Evolutionary conservation across 2,113 vertebrate genomes (phyloP), one percentile per base, ranked within the genome.

Genomic region (Lucifuga dentata): DNA sequence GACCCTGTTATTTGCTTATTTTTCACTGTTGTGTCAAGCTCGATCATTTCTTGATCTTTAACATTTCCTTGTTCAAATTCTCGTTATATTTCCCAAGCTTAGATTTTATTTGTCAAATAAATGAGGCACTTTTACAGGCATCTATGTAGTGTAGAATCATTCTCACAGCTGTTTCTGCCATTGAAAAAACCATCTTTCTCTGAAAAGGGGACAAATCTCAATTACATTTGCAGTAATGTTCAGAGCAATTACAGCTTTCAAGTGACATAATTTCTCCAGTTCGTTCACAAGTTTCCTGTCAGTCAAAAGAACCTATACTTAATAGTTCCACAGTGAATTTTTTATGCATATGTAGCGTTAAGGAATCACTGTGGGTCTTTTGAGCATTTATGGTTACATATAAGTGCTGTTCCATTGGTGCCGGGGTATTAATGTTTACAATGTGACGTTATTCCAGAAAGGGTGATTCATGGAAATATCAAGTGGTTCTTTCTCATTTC

Each of bases 231-330:
- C 53, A 75, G 65, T 68, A 62, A 87, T 36, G 39, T 80, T 48
- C 16, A 60, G 52, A 12, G 73, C 75, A 88, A 85, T 89, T 86
- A 82, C 53, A 65, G 70, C 81, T 80, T 85, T 78, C 41, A 81
- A 79, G 76, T 76, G 72, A 84, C 72, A 86, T 80, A 23, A 90
- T 87, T 87, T 80, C 74, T 68, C 50, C 66, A 65, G 68, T 86
- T 78, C 51, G 73, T 88, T 86, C 80, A 76, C 76, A 77, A 70
- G 85, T 88, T 88, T 81, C 73, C 33, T 57, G 53, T 66, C 11
- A 43, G 49, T 80, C 56, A 74, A 83, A 66, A 57, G 12, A 69
- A 78, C 26, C 68, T 60, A 76, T 56, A 80, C 61, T 80, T 81
- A 85, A 74, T 58, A 73, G 52, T 83, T 88, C 78, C 72, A 73